phyloP scores from a whole-genome alignment of 2,888 invertebrate genomes.

The Capitulum mitella region DNA sequence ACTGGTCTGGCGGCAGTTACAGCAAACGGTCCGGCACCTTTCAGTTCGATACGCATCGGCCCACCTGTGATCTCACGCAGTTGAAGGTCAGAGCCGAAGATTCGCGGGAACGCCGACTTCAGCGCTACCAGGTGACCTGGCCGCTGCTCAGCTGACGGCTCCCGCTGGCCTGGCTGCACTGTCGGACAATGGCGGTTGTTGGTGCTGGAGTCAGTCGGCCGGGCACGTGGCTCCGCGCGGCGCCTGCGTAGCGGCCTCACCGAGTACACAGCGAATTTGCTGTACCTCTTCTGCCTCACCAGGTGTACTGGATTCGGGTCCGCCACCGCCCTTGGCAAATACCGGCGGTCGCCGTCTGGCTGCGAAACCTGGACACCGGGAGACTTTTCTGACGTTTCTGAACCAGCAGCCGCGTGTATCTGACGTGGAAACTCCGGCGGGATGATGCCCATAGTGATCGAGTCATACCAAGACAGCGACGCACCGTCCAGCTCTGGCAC shows the following conservation, averaged over 20 bases:
- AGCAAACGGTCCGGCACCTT: not conserved
- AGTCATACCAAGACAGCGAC: not conserved
- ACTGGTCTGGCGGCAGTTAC: not conserved
- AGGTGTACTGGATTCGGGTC: not conserved
- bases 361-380: no score
- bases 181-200: not conserved
- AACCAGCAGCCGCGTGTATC: no score
- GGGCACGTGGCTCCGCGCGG: not conserved
- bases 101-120: not conserved
- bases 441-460: no score
- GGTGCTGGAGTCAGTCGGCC: not conserved
- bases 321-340: no score
- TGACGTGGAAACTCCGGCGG: no score
- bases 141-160: not conserved
- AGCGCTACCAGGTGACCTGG: not conserved
- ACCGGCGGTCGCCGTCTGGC: no score
- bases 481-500: not conserved
- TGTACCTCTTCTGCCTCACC: not conserved
- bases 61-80: constrained; percentile 15
- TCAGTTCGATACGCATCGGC: constrained; percentile 6
- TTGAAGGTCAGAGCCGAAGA: not conserved
- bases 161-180: not conserved
- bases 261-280: no score
- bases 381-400: no score
- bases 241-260: no score